Evolutionary conservation across 2,113 vertebrate genomes (phyloP).

Genomic region (Chauna torquata): DNA sequence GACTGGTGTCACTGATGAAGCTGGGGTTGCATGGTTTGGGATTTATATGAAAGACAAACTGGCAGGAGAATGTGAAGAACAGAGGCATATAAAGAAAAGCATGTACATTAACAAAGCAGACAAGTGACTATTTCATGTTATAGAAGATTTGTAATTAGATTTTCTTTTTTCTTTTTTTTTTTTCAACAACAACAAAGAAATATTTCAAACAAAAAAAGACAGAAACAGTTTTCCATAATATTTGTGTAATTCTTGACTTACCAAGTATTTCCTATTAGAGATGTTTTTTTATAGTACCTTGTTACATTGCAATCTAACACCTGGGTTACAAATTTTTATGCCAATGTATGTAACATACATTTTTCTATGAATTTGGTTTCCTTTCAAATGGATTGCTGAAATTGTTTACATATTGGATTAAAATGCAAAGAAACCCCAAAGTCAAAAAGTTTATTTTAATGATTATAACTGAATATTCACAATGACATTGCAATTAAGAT

Average conservation of each 20-base stretch:
- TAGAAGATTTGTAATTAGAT: neutral
- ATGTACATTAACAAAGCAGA: neutral
- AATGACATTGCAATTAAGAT: neutral
- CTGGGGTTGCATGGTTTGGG: neutral
- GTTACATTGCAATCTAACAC: neutral
- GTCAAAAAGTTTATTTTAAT: neutral
- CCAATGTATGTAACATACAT: neutral
- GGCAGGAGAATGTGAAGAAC: neutral
- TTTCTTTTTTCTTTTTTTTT: neutral
- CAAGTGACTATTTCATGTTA: neutral
- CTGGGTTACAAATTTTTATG: neutral
- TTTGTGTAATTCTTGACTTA: neutral
- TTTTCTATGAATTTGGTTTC: conserved; percentile 48
- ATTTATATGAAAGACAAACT: neutral
- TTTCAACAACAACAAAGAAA: neutral
- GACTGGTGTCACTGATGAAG: neutral
- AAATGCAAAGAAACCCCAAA: conserved; percentile 13
- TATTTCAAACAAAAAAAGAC: neutral
- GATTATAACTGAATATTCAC: neutral
- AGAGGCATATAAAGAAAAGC: neutral
- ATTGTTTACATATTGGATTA: conserved; percentile 15
- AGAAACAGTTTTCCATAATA: neutral
- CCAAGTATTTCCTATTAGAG: neutral
- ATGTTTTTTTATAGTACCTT: neutral
- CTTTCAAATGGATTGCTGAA: conserved; percentile 21